These are phyloP conservation scores for Polyommatus iphigenia DNA, from an alignment of 2,888 invertebrate genomes.

Conservation along the genomic window DNA sequence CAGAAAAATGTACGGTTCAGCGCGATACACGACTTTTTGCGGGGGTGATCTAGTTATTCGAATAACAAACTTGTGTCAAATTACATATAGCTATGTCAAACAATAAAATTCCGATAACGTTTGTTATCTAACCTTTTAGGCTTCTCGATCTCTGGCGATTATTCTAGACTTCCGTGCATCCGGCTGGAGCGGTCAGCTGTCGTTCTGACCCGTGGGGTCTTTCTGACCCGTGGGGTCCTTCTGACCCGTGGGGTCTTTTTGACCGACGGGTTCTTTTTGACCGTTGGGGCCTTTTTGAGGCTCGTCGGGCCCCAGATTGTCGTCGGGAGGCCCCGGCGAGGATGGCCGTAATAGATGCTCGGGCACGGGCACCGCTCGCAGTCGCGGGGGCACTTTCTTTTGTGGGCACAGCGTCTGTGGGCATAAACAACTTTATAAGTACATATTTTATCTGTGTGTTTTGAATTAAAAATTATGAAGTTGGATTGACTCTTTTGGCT, in stretches of 20 bases:
- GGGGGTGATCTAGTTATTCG: neutral
- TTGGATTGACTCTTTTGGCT: no score
- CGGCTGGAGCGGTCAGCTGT: slow-evolving; percentile 13
- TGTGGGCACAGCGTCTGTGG: slow-evolving; percentile 74
- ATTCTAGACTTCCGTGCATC: neutral
- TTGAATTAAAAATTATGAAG: no score
- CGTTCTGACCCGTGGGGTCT: neutral
- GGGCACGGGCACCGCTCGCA: slow-evolving; percentile 88
- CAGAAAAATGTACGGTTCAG: no score
- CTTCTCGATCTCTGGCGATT: slow-evolving; percentile 1
- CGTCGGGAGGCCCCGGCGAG: slow-evolving; percentile 41
- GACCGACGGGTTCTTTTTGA: neutral
- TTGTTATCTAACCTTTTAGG: slow-evolving; percentile 14
- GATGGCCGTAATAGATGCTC: slow-evolving; percentile 82
- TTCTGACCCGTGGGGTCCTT: neutral
- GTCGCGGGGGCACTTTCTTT: slow-evolving; percentile 90
- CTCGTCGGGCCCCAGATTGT: slow-evolving; percentile 34
- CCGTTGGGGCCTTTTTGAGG: neutral
- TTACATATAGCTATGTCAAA: slow-evolving; percentile 6
- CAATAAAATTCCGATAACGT: neutral
- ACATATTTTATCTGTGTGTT: neutral
- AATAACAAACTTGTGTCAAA: neutral
- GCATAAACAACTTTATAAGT: neutral
- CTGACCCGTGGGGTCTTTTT: neutral
- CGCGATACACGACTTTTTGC: no score